Evolutionary conservation across 2,797 vertebrate genomes (phyloP), one percentile per base, ranked within the genome.

Genomic region (Podarcis siculus): DNA sequence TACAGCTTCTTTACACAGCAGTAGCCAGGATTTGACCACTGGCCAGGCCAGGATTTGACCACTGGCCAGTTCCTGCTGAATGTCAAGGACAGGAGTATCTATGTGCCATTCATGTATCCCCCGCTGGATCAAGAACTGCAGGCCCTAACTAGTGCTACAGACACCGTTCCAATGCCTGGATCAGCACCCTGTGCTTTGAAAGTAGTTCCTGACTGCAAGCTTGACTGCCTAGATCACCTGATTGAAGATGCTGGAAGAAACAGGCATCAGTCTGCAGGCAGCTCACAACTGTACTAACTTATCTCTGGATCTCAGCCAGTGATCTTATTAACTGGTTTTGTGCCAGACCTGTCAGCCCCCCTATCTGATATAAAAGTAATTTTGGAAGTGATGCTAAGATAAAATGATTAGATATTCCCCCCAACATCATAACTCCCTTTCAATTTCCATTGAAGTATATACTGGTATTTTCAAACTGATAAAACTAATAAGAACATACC

Each of bases 391-490:
- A 61, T 64, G n/a, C 21, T 86, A 77, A 39, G 90, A 89, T 71
- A 90, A 83, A 87, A 87, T 73, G 90, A 94, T 89, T 39, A 84
- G 82, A 89, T 79, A 89, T 64, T 6, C 5, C 45, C 45, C 72
- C 45, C 85, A 21, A 42, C 37, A 66, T 2, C 72, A 85, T 89
- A 89, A 64, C 73, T 75, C 75, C 87, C 90, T 90, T 89, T 90
- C 86, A 88, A 80, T 55, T 77, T 82, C 92, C 88, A 88, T 94
- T 95, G 94, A 32, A 80, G 90, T 94, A 92, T 87, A 94, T 86
- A 77, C 75, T 87, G 85, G 89, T 84, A 90, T 67, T 87, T 94
- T 87, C 93, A 83, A 55, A 95, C 91, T 95, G 94, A 91, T 69
- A 89, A 83, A 89, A 89, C 81, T 83, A 90, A 92, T 90, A 87